Base-by-base conservation (phyloP, 1,140 invertebrate species). In the Theocolax elegans region DNA sequence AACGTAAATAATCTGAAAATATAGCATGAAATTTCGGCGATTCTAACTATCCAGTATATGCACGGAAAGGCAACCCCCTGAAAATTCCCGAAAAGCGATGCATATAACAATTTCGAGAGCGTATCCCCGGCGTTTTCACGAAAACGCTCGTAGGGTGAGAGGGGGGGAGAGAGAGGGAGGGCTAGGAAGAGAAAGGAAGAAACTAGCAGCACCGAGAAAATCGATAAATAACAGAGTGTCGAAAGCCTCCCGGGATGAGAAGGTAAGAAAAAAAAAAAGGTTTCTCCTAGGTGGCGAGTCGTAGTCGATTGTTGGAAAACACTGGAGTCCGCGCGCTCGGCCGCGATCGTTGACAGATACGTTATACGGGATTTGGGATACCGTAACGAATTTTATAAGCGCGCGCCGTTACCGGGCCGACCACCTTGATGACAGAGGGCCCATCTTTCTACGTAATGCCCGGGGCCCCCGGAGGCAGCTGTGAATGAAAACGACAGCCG, bases 371-470 rank as follows among this genome's bases (percentile, higher is more conserved):
- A 65, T 65, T 65, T 31, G 56, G 71, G 72, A 72, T 67, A 72
- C 70, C 77, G 76, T 74, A 72, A 76, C 76, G 69, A 76, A 79
- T 79, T 75, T 79, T 73, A 72, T 76, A 72, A 73, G 60, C 59
- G n/a, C n/a, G 64, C 71, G 65, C 74, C 68, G 72, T 74, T 53
- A 64, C 62, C 53, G 3, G 1, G 0, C n/a, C 67, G 59, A 63
- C 59, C 67, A 70, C 67, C 56, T 62, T 31, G 46, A 65, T 67
- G 70, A 67, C 64, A 67, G n/a, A n/a, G 25, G 31, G 40, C 27
- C 56, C 25, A 3, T 25, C 53, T 29, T 69, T 69, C 67, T 54
- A 62, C 67, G 58, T 68, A 68, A 68, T 62, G 31, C 19, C 53
- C 19, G 25, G 9, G 1, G 42, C n/a, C 44, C 8, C 1, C 21